phyloP scores from a whole-genome alignment of 2,797 vertebrate species.

The Synaphobranchus kaupii region DNA sequence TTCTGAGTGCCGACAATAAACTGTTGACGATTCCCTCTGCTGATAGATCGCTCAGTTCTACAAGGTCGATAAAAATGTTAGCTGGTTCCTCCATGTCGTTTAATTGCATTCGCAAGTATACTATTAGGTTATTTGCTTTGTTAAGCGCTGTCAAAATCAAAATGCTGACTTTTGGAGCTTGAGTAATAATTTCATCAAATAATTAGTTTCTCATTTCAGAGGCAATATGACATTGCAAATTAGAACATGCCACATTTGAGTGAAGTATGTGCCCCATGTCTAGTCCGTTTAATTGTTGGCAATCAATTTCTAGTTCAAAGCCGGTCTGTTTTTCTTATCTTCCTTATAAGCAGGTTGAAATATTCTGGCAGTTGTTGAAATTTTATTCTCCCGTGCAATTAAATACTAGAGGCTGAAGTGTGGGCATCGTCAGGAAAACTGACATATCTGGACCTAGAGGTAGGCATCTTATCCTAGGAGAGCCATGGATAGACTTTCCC shows the following conservation, averaged over 20 bases:
- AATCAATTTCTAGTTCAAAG: not conserved
- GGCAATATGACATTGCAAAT: not conserved
- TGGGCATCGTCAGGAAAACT: no score
- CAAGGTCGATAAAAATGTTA: no score
- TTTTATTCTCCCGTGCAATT: not conserved
- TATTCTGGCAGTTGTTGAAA: not conserved
- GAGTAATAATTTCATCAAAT: not conserved
- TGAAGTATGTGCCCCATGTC: slow-evolving; percentile 6
- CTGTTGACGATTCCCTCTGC: not conserved
- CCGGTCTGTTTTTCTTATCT: not conserved
- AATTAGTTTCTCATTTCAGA: not conserved
- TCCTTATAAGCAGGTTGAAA: not conserved
- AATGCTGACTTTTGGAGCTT: not conserved
- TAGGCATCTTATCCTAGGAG: no score
- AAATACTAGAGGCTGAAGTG: no score
- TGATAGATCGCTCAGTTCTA: not conserved
- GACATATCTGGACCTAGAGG: no score
- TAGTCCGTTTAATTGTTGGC: slow-evolving; percentile 1
- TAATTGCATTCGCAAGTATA: not conserved
- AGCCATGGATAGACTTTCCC: no score
- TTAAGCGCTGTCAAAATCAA: not conserved
- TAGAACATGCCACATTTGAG: not conserved
- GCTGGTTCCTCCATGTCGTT: not conserved
- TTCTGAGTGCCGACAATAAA: no score
- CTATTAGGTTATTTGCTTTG: not conserved